Percentiles rank a stretch among this genome's conserved stretches.
These are phyloP conservation scores for Lypha dubia DNA, from an alignment of 2,888 invertebrate genomes.

Conservation along the genomic window DNA sequence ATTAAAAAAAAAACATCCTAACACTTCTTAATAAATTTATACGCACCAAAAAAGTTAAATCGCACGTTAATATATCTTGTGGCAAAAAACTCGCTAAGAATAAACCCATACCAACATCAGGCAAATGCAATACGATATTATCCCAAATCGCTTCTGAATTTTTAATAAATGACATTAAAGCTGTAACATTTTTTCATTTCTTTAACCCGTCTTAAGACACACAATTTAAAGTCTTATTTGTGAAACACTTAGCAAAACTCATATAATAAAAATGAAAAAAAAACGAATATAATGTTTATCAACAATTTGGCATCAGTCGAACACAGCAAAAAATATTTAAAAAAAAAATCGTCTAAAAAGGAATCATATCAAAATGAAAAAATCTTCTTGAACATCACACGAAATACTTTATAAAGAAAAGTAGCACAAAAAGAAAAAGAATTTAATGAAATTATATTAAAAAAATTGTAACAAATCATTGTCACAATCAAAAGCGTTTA, in stretches of 20 bases:
- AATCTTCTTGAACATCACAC: constrained; percentile 53
- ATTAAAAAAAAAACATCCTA: neutral
- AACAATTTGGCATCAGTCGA: constrained; percentile 71
- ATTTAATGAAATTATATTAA: constrained; percentile 61
- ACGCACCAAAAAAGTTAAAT: constrained; percentile 39
- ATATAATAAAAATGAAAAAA: constrained; percentile 17
- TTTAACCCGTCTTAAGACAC: constrained; percentile 28
- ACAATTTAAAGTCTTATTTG: constrained; percentile 65
- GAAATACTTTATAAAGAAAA: constrained; percentile 54
- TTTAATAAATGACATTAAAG: constrained; percentile 71
- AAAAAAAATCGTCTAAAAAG: constrained; percentile 33
- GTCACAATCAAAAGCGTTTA: constrained; percentile 81
- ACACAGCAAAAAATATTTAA: constrained; percentile 40
- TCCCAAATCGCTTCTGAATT: constrained; percentile 74
- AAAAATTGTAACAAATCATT: constrained; percentile 81
- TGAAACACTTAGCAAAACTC: constrained; percentile 63
- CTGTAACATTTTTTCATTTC: constrained; percentile 44
- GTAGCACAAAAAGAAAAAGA: constrained; percentile 38
- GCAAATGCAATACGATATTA: constrained; percentile 69
- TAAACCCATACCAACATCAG: constrained; percentile 19
- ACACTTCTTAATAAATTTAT: constrained; percentile 48
- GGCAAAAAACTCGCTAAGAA: constrained; percentile 4
- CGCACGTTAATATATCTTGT: constrained; percentile 45
- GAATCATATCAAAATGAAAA: constrained; percentile 49
- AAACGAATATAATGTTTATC: constrained; percentile 57